Percentiles rank a stretch among this genome's conserved stretches.
These are phyloP conservation scores for Diceros bicornis DNA, from an alignment of 2,797 vertebrate species.

Conservation along the genomic window DNA sequence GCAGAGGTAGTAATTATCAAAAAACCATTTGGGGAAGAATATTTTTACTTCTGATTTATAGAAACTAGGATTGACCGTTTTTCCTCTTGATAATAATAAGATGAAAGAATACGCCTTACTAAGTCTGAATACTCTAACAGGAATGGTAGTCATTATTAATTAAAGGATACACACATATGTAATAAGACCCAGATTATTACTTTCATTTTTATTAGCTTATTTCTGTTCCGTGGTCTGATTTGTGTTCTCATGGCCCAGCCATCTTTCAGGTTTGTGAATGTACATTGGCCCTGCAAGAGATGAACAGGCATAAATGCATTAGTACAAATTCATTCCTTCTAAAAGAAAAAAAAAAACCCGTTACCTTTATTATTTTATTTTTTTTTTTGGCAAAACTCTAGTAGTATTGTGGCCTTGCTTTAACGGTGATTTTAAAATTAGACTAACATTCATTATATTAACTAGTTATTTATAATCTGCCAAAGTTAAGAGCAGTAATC, in stretches of 20 bases:
- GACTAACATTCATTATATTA: background rate
- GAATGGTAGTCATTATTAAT: background rate
- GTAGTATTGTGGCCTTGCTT: background rate
- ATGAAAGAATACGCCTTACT: background rate
- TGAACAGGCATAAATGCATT: background rate
- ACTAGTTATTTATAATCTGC: background rate
- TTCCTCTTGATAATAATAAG: background rate
- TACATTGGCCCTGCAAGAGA: background rate
- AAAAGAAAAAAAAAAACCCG: background rate
- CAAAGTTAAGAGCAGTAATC: background rate
- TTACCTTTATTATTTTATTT: background rate
- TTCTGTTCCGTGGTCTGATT: background rate
- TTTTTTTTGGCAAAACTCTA: background rate
- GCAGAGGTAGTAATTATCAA: background rate
- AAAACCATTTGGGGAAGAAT: background rate
- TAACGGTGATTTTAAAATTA: conserved; percentile 5
- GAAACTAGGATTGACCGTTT: background rate
- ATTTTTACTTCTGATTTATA: conserved; percentile 21
- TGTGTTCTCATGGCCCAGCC: background rate
- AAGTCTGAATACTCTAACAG: background rate
- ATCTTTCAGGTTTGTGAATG: background rate
- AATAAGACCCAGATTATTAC: background rate
- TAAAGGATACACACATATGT: background rate
- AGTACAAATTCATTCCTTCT: background rate
- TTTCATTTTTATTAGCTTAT: background rate